These are phyloP conservation scores for Trichogramma pretiosum DNA, from an alignment of 1,140 invertebrate genomes.

Conservation along the genomic window DNA sequence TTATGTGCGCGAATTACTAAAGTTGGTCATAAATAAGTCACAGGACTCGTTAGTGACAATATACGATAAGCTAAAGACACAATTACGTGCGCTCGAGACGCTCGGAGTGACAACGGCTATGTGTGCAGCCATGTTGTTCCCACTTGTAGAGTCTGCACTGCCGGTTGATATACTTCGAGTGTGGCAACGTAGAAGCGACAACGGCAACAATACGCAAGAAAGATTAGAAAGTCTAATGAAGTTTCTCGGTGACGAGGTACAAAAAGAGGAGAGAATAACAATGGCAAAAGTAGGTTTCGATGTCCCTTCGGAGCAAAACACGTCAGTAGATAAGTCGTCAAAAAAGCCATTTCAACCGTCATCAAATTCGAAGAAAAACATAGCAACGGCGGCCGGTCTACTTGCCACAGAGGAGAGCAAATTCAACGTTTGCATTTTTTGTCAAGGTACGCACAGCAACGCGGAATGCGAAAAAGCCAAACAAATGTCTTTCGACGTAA, in stretches of 20 bases:
- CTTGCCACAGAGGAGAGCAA: conserved; percentile 3
- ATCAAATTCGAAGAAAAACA: not conserved
- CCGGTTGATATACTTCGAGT: conserved; percentile 27
- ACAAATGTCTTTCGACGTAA: not conserved
- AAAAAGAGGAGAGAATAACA: conserved; percentile 23
- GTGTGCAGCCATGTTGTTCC: conserved; percentile 27
- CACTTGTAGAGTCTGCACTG: conserved; percentile 32
- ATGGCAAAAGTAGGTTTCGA: conserved; percentile 19
- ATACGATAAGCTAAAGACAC: conserved; percentile 28
- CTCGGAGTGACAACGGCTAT: conserved; percentile 27
- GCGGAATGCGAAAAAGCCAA: not conserved
- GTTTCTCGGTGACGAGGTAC: conserved; percentile 26
- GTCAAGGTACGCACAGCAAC: not conserved
- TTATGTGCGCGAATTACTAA: conserved; percentile 25
- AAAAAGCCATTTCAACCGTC: conserved; percentile 4
- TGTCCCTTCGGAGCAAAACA: not conserved
- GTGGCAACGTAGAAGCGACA: conserved; percentile 19
- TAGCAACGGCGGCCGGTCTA: conserved; percentile 8
- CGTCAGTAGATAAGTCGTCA: not conserved
- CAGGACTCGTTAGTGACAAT: conserved; percentile 14
- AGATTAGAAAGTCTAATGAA: conserved; percentile 19
- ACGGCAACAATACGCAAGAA: not conserved
- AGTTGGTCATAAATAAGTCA: conserved; percentile 20
- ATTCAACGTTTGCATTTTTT: conserved; percentile 1
- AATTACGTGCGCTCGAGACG: conserved; percentile 27